Percentiles rank a stretch among this genome's conserved stretches.
phyloP scores from a whole-genome alignment of 2,113 vertebrate species.

The Penelope pileata region DNA sequence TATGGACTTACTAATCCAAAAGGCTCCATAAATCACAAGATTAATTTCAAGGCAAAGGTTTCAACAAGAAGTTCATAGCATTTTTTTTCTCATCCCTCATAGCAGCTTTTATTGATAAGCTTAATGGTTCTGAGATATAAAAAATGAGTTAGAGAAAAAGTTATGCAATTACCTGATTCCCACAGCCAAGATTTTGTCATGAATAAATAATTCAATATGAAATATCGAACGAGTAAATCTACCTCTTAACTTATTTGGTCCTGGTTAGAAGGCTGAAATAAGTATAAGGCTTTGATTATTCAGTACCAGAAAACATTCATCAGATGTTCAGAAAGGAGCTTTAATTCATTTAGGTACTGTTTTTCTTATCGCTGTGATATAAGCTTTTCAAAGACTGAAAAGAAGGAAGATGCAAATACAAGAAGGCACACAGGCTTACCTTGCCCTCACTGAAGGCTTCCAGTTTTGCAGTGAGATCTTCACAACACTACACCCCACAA shows the following conservation, averaged over 20 bases:
- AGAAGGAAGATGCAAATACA: not conserved
- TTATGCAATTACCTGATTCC: too few relatives aligned
- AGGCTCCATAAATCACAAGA: not conserved
- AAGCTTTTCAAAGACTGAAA: not conserved
- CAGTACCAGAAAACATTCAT: rapidly evolving
- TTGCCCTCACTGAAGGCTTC: rapidly evolving
- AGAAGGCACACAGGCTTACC: rapidly evolving
- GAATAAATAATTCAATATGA: not conserved
- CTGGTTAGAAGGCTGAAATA: not conserved
- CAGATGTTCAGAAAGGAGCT: not conserved
- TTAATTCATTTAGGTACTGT: rapidly evolving
- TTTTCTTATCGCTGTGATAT: not conserved
- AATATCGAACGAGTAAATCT: rapidly evolving
- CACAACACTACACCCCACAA: not conserved
- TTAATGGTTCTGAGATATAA: not conserved
- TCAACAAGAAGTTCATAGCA: not conserved
- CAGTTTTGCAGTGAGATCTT: rapidly evolving
- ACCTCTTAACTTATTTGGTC: not conserved
- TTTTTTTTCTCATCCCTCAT: not conserved
- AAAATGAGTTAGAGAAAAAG: not conserved
- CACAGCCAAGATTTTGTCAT: not conserved
- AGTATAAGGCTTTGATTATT: not conserved
- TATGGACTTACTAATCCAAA: not conserved
- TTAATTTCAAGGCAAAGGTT: not conserved
- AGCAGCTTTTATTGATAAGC: not conserved